A percentile compares a stretch with the other conserved stretches of the same genome.
Evolutionary conservation across 2,113 vertebrate species (phyloP).

Genomic region (Sitta europaea): DNA sequence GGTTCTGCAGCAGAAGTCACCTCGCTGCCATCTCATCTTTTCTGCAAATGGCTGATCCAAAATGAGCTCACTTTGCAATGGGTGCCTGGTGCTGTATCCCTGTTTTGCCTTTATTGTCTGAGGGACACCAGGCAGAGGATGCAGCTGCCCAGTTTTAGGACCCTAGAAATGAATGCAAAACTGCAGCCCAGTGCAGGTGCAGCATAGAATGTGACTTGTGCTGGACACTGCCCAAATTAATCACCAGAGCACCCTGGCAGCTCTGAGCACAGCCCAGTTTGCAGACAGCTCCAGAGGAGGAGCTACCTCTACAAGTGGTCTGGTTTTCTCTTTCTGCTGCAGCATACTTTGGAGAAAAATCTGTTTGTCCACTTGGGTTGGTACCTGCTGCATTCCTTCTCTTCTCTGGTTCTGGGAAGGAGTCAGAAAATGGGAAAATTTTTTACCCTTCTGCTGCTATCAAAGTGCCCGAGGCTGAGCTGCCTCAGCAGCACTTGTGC

Average conservation of each 20-base stretch:
- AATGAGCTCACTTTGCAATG: neutral
- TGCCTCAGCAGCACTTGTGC: neutral
- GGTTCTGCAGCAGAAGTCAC: slow-evolving; percentile 37
- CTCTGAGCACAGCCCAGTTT: neutral
- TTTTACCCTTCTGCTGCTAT: neutral
- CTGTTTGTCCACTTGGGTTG: neutral
- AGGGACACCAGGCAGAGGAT: neutral
- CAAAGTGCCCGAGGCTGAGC: neutral
- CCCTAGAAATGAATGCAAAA: neutral
- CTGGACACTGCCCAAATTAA: neutral
- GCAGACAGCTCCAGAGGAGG: neutral
- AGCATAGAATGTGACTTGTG: neutral
- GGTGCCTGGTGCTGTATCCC: neutral
- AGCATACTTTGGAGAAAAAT: neutral
- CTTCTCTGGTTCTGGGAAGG: neutral
- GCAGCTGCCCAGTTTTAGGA: neutral
- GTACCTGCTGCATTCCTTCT: neutral
- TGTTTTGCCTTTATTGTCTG: neutral
- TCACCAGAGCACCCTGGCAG: neutral
- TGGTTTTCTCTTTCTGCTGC: neutral
- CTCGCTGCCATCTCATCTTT: neutral
- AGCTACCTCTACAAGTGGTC: neutral
- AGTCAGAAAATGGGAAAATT: neutral
- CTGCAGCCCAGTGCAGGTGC: neutral
- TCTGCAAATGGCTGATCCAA: neutral